Percentiles rank a stretch among this genome's conserved stretches.
Evolutionary conservation across 2,888 invertebrate species (phyloP).

Genomic region (Cerastoderma edule): DNA sequence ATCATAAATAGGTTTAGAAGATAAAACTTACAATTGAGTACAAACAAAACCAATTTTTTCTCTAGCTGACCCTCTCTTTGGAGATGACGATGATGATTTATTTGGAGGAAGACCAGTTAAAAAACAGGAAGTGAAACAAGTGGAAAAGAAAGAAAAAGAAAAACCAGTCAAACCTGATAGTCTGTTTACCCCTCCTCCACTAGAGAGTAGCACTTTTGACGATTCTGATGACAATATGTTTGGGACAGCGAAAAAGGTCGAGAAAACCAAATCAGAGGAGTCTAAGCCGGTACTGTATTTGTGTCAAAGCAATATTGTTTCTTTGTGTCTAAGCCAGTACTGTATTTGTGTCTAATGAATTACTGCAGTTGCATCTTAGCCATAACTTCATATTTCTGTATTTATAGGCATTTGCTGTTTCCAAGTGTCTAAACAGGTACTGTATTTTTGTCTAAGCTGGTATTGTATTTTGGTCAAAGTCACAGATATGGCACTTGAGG

Average conservation of each 20-base stretch:
- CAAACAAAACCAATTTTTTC: too few relatives aligned
- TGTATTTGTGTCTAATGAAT: too few relatives aligned
- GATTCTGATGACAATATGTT: conserved; percentile 32
- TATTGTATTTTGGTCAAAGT: too few relatives aligned
- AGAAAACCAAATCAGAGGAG: background rate
- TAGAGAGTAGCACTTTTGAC: conserved; percentile 17
- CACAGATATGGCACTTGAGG: too few relatives aligned
- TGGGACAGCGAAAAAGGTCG: conserved; percentile 1
- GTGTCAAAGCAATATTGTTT: too few relatives aligned
- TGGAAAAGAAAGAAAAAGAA: background rate
- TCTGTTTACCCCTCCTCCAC: conserved; percentile 1
- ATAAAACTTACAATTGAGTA: too few relatives aligned
- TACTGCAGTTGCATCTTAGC: too few relatives aligned
- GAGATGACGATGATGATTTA: conserved; percentile 49
- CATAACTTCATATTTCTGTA: too few relatives aligned
- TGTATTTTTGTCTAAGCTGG: conserved; percentile 13
- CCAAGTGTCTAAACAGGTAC: too few relatives aligned
- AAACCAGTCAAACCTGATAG: conserved; percentile 6
- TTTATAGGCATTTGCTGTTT: too few relatives aligned
- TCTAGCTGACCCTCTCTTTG: conserved; percentile 56
- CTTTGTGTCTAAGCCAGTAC: too few relatives aligned
- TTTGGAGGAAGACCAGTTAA: conserved; percentile 30
- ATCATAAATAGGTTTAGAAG: too few relatives aligned
- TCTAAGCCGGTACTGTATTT: background rate
- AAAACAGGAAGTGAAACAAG: conserved; percentile 30